phyloP scores from a whole-genome alignment of 2,113 vertebrate species.

The Mustela nigripes region DNA sequence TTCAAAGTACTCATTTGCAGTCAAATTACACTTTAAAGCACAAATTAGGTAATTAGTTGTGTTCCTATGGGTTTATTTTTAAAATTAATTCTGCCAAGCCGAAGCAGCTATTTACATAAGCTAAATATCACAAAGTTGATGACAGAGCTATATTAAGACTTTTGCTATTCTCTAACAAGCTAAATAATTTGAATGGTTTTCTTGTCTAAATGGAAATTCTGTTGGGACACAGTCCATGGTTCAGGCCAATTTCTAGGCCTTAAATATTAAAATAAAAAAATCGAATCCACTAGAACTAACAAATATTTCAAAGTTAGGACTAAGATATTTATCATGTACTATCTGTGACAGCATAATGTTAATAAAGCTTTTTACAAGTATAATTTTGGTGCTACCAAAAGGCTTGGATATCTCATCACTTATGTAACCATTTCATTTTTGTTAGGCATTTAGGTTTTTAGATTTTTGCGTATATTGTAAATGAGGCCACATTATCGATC shows the following conservation, averaged over 20 bases:
- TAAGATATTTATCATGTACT: background rate
- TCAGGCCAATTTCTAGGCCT: background rate
- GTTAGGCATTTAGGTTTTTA: background rate
- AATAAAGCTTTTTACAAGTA: slow-evolving; percentile 26
- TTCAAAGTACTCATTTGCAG: background rate
- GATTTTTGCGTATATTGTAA: background rate
- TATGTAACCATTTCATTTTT: background rate
- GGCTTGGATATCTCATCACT: background rate
- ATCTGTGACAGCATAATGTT: background rate
- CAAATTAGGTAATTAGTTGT: background rate
- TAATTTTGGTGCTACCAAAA: background rate
- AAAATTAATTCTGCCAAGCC: background rate
- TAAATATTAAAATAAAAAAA: slow-evolving; percentile 41
- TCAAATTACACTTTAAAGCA: background rate
- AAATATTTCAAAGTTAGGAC: slow-evolving; percentile 21
- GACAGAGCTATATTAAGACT: background rate
- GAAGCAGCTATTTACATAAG: background rate
- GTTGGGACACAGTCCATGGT: background rate
- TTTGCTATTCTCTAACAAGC: background rate
- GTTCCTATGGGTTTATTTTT: background rate
- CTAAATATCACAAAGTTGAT: background rate
- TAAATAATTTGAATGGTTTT: background rate
- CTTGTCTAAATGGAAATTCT: slow-evolving; percentile 10
- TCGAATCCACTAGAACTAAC: slow-evolving; percentile 12
- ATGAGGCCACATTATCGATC: background rate